Percentiles rank a stretch among this genome's conserved stretches.
Conservation (phyloP, 1,140 invertebrate genomes). For the Mizuhopecten yessoensis region DNA sequence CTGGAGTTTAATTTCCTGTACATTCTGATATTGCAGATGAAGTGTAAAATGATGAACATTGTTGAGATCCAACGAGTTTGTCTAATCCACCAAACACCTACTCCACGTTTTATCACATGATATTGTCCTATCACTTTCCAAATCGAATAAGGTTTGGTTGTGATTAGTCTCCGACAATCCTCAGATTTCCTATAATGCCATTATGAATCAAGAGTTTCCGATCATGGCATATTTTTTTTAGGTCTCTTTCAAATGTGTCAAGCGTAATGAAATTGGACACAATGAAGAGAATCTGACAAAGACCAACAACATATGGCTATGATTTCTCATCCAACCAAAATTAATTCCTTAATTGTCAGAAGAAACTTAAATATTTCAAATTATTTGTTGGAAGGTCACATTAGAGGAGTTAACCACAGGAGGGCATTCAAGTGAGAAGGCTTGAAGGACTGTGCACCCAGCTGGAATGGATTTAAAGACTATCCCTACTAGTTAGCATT, state of each 20-base stretch:
- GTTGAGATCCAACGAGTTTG: neutral
- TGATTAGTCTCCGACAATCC: neutral
- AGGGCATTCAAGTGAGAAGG: neutral
- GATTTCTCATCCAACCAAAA: constrained; percentile 8
- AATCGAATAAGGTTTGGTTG: neutral
- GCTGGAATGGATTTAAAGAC: neutral
- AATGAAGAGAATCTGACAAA: neutral
- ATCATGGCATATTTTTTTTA: neutral
- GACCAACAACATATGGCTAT: neutral
- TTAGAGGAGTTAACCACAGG: neutral
- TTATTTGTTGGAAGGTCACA: neutral
- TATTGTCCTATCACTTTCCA: no score
- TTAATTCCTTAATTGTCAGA: neutral
- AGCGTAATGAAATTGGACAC: constrained; percentile 16
- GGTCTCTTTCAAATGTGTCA: neutral
- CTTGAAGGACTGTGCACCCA: neutral
- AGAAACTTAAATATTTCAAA: neutral
- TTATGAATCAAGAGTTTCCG: neutral
- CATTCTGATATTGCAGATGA: neutral
- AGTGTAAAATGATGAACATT: neutral
- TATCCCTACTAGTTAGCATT: neutral
- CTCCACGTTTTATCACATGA: no score
- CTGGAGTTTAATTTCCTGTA: neutral
- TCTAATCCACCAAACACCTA: no score
- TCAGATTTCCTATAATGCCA: neutral